These are phyloP conservation scores for Cichlasoma orientale DNA, from an alignment of 2,797 vertebrate species.

Conservation along the genomic window DNA sequence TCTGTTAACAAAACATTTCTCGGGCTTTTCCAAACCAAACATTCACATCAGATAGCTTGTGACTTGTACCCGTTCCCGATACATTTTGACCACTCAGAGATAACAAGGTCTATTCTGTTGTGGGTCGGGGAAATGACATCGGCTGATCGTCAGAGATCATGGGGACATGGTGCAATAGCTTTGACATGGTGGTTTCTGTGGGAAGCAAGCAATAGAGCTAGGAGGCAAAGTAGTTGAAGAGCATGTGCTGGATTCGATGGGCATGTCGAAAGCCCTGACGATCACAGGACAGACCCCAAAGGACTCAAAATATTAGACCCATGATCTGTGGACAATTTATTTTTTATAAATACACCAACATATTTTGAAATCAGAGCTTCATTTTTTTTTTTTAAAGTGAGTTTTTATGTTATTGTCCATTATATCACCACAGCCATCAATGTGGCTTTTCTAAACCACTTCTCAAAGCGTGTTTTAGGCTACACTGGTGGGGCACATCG, in stretches of 20 bases:
- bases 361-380: neutral
- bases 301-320: neutral
- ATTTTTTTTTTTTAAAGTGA: neutral
- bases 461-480: neutral
- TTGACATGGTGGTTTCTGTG: slow-evolving; percentile 7
- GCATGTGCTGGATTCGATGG: slow-evolving; percentile 34
- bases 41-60: slow-evolving; percentile 24
- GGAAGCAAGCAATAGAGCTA: slow-evolving; percentile 12
- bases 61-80: slow-evolving; percentile 32
- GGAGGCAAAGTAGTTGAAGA: neutral
- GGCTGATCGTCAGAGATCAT: slow-evolving; percentile 45
- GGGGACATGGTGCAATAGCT: slow-evolving; percentile 19
- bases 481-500: no score
- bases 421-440: neutral
- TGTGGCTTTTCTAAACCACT: neutral
- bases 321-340: neutral
- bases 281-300: slow-evolving; percentile 38
- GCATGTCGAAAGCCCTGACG: slow-evolving; percentile 1
- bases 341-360: neutral
- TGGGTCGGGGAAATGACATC: slow-evolving; percentile 18
- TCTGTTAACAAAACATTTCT: neutral
- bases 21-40: neutral
- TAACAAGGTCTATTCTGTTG: slow-evolving; percentile 50
- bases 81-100: slow-evolving; percentile 8
- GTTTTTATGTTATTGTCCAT: neutral